Percentiles rank a stretch among this genome's conserved stretches.
These are phyloP conservation scores for Nesometra sesokonis DNA, from an alignment of 35 echinoderm and acorn worm species.

Conservation along the genomic window DNA sequence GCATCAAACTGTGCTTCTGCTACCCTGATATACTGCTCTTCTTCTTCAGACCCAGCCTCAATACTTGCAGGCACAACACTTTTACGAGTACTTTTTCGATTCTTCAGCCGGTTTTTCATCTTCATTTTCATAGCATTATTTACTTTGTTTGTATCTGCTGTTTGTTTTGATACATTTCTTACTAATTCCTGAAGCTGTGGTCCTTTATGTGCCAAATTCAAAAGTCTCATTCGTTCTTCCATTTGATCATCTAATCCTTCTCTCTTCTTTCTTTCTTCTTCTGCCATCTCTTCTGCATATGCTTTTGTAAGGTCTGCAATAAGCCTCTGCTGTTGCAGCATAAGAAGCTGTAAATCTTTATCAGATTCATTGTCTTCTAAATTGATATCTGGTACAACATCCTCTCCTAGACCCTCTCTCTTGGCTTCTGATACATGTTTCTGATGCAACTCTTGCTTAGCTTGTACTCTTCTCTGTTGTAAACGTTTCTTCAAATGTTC, in stretches of 20 bases:
- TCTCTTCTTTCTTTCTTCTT: slow-evolving; percentile 13
- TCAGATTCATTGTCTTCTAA: slow-evolving; percentile 31
- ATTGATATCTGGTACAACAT: slow-evolving; percentile 64
- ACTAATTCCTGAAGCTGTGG: slow-evolving; percentile 5
- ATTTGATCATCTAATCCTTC: slow-evolving; percentile 55
- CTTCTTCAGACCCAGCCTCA: slow-evolving; percentile 54
- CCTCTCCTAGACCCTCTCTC: slow-evolving; percentile 64
- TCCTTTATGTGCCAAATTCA: slow-evolving; percentile 46
- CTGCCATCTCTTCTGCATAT: slow-evolving; percentile 73
- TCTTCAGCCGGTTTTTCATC: slow-evolving; percentile 79
- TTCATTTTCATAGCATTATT: slow-evolving; percentile 68
- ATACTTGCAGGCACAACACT: slow-evolving; percentile 40
- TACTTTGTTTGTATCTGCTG: slow-evolving; percentile 14
- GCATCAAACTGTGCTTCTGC: slow-evolving; percentile 45
- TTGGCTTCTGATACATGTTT: slow-evolving; percentile 65
- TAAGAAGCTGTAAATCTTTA: slow-evolving; percentile 37
- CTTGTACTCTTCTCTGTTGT: slow-evolving; percentile 25
- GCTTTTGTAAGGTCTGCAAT: slow-evolving; percentile 59
- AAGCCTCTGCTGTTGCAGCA: slow-evolving; percentile 59
- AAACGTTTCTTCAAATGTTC: slow-evolving; percentile 49
- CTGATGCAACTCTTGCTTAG: slow-evolving; percentile 65
- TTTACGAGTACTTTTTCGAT: slow-evolving; percentile 28
- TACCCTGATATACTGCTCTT: slow-evolving; percentile 38
- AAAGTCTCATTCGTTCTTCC: slow-evolving; percentile 76
- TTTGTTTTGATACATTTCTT: background rate